Evolutionary conservation across 2,113 vertebrate species (phyloP), one percentile per base, ranked within the genome.

Genomic region (Nibea coibor): DNA sequence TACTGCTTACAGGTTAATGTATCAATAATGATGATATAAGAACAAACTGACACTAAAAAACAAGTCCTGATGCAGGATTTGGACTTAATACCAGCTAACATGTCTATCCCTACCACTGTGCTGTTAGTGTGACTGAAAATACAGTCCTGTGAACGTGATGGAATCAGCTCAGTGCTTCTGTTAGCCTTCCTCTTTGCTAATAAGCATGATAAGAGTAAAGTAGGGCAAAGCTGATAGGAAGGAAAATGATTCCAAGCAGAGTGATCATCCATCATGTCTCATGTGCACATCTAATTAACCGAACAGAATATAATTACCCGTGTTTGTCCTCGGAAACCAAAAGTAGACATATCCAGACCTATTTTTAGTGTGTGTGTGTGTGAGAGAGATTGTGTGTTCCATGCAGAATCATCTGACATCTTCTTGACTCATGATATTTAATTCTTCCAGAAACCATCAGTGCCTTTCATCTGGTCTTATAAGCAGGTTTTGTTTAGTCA

Each of bases 401-500:
- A 43, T 43, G 20, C 61, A 39, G 20, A 35, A 39, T 39, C 35
- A 39, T 39, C 35, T 39, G 35, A 39, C 35, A 39, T 39, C 35
- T 39, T 39, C 28, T 61, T 61, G 31, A 14, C 59, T 62, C 28
- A 35, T 20, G 28, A 31, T 0, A 11, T 11, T 19, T 10, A 19
- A 4, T 35, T 35, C 31, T 61, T 31, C 42, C 22, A 66, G 12
- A 20, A 59, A 45, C 6, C 11, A 28, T 45, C 22, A 26, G 31
- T 42, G 61, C 10, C 11, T 53, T 42, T 64, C 63, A 75, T 68
- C 24, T 68, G 2, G 3, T 48, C 50, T 56, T 5, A 26, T 51
- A 24, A 66, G 56, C 24, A 43, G 22, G 31, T 31, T 67, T 68
- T 7, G 24, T 69, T 74, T 20, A 63, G 47, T 56, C 50, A 50